phyloP scores from a whole-genome alignment of 53 echinoderm and acorn worm species.

The Henricia sp. region DNA sequence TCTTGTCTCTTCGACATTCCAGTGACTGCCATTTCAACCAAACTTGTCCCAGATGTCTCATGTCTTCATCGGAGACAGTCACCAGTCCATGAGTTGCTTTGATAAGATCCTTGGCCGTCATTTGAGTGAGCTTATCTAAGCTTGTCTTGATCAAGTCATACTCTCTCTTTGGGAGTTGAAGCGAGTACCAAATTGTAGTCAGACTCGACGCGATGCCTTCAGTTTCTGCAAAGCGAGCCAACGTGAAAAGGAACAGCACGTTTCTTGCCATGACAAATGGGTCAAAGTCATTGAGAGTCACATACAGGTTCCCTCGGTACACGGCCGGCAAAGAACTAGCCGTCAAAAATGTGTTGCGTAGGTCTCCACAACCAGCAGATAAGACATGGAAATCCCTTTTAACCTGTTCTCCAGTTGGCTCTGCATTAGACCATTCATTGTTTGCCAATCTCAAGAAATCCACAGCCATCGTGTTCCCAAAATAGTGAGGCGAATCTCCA shows the following conservation, averaged over 20 bases:
- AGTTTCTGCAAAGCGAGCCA: constrained; percentile 16
- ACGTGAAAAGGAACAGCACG: constrained; percentile 40
- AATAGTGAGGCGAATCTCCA: constrained; percentile 36
- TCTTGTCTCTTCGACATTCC: constrained; percentile 23
- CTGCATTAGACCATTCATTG: constrained; percentile 45
- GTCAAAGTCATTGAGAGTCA: constrained; percentile 51
- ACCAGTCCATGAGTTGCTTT: constrained; percentile 39
- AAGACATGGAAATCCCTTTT: constrained; percentile 49
- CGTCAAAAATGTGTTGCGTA: constrained; percentile 56
- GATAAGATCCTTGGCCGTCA: background rate
- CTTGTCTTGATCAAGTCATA: constrained; percentile 33
- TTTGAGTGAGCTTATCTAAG: constrained; percentile 27
- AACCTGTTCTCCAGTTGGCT: background rate
- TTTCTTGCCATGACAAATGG: constrained; percentile 55
- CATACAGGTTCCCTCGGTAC: constrained; percentile 14
- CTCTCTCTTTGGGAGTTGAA: background rate
- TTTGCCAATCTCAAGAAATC: constrained; percentile 45
- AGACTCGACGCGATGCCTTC: background rate
- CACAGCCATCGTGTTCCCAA: constrained; percentile 48
- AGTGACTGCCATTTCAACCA: constrained; percentile 43
- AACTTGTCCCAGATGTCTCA: constrained; percentile 4
- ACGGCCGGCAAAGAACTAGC: constrained; percentile 38
- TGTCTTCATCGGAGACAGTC: constrained; percentile 1
- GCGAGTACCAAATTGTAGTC: constrained; percentile 4
- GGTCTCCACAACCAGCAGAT: constrained; percentile 57